Base-by-base conservation (phyloP, 2,113 vertebrate genomes). In the Oostethus manadensis region DNA sequence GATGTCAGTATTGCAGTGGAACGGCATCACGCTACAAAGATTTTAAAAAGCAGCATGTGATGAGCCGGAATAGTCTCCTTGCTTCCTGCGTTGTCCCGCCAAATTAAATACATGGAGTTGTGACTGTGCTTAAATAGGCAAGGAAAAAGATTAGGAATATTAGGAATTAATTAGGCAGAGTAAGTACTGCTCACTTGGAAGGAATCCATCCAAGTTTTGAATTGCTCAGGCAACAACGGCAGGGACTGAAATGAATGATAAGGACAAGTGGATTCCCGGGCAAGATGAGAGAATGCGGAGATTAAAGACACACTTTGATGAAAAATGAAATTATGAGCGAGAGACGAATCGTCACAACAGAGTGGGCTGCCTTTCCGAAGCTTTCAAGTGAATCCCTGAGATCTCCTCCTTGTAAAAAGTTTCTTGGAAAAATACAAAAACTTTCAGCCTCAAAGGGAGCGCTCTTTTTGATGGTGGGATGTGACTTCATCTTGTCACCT, bases 221-320 rank as follows among this genome's bases (percentile, higher is more conserved):
- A 72, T 68, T 40, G 68, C 66, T 66, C 56, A 54, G 58, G 66
- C 61, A 56, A 62, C 59, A 69, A 54, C 49, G 13, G 49, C 43
- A 22, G 71, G 73, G 72, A 72, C 63, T 61, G 22, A 76, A 71
- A 72, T 70, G 67, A 64, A 66, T 66, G 68, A 84, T 79, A 71
- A 66, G 64, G 72, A 71, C 51, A 11, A 59, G 71, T 57, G 71
- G 76, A 75, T 85, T 77, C 71, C 66, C 76, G 50, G 68, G 67
- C 74, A 76, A 86, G 75, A 86, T 74, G 71, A 61, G 82, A 85
- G 79, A 74, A 63, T 58, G 61, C 51, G 45, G 70, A 84, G 86
- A 86, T 85, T 85, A 84, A 83, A 42, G 85, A 86, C 71, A 53
- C 61, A 65, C 82, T 88, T 86, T 89, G 88, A 88, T 86, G 80